phyloP scores from a whole-genome alignment of 2,888 invertebrate species.

The Agrochola lota region DNA sequence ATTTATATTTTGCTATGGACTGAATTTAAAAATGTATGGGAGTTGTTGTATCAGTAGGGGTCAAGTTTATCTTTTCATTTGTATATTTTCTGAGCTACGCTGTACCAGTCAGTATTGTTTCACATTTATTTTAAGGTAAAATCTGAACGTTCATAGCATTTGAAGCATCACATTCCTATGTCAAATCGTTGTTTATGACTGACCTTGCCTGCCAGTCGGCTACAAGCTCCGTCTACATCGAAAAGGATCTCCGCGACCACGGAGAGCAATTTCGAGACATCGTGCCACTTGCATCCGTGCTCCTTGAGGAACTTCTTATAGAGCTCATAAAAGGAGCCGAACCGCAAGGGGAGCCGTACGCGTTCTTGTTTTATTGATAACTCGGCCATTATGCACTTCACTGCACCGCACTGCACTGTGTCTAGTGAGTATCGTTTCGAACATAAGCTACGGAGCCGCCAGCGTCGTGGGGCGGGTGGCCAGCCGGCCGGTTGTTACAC shows the following conservation, averaged over 20 bases:
- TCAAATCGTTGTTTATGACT: constrained; percentile 69
- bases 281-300: constrained; percentile 88
- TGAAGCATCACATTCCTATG: constrained; percentile 8
- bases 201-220: constrained; percentile 86
- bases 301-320: constrained; percentile 88
- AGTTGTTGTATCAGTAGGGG: constrained; percentile 24
- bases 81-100: constrained; percentile 9
- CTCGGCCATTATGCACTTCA: constrained; percentile 81
- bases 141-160: constrained; percentile 39
- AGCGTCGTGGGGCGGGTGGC: constrained; percentile 80
- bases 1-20: not conserved
- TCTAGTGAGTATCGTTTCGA: constrained; percentile 63
- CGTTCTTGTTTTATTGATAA: constrained; percentile 81
- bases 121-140: not conserved
- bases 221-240: constrained; percentile 86
- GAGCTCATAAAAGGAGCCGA: constrained; percentile 85
- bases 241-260: constrained; percentile 87
- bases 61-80: constrained; percentile 15
- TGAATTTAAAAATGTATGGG: not conserved
- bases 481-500: constrained; percentile 82
- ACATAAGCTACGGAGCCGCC: constrained; percentile 64
- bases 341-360: constrained; percentile 78
- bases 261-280: constrained; percentile 85
- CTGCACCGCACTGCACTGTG: constrained; percentile 73
- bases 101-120: constrained; percentile 25